phyloP scores from a whole-genome alignment of 2,113 vertebrate genomes.

The Verasper variegatus region DNA sequence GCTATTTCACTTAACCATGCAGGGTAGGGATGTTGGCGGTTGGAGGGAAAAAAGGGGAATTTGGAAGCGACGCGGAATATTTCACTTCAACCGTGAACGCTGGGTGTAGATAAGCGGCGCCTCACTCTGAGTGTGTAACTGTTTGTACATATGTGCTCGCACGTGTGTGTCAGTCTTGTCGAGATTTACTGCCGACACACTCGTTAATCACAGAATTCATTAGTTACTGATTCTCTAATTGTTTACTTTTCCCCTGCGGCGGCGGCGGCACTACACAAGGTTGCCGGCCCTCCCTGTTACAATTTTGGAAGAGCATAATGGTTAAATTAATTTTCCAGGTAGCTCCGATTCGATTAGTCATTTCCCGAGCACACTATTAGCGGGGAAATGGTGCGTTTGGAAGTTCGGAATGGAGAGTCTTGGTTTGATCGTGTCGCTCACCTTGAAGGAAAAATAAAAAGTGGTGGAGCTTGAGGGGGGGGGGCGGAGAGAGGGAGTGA shows the following conservation, averaged over 20 bases:
- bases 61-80: slow-evolving; percentile 54
- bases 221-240: slow-evolving; percentile 77
- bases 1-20: slow-evolving; percentile 72
- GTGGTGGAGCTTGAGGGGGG: not conserved
- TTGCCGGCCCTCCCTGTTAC: slow-evolving; percentile 71
- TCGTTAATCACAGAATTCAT: slow-evolving; percentile 79
- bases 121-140: slow-evolving; percentile 40
- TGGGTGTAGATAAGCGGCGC: slow-evolving; percentile 59
- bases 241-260: slow-evolving; percentile 76
- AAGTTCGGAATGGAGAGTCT: slow-evolving; percentile 38
- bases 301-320: slow-evolving; percentile 69
- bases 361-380: slow-evolving; percentile 72
- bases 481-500: not conserved
- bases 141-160: slow-evolving; percentile 22
- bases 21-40: slow-evolving; percentile 32
- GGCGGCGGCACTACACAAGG: slow-evolving; percentile 65
- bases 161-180: slow-evolving; percentile 51
- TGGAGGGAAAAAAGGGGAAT: slow-evolving; percentile 13
- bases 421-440: slow-evolving; percentile 39
- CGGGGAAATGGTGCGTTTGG: slow-evolving; percentile 59
- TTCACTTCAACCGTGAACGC: slow-evolving; percentile 67
- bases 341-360: slow-evolving; percentile 70
- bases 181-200: slow-evolving; percentile 70
- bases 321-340: slow-evolving; percentile 76
- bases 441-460: slow-evolving; percentile 24